These are phyloP conservation scores for Lepeophtheirus salmonis DNA, from an alignment of 1,140 invertebrate genomes.

Conservation along the genomic window DNA sequence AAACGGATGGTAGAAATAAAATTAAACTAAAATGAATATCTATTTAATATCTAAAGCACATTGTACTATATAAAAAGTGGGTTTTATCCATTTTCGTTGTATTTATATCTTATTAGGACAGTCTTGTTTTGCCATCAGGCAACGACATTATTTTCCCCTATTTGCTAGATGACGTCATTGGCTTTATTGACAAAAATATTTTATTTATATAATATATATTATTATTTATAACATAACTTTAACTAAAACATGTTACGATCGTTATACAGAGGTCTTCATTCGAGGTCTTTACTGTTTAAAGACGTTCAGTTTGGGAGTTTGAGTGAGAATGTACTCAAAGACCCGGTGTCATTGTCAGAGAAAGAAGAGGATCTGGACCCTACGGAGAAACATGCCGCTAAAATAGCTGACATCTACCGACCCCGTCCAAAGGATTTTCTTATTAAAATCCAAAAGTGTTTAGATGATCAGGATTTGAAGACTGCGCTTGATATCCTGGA, in stretches of 20 bases:
- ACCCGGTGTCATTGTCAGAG: neutral
- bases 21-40: too few species aligned
- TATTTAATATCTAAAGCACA: too few species aligned
- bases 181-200: too few species aligned
- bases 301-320: neutral
- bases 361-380: neutral
- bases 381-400: neutral
- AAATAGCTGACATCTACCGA: neutral
- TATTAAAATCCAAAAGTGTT: neutral
- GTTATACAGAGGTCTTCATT: neutral
- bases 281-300: neutral
- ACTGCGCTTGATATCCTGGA: conserved; percentile 7
- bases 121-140: too few species aligned
- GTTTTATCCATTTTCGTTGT: too few species aligned
- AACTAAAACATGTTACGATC: neutral
- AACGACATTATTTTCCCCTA: too few species aligned
- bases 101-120: too few species aligned
- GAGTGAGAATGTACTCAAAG: neutral
- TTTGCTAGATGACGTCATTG: neutral
- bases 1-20: too few species aligned
- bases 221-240: too few species aligned
- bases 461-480: neutral
- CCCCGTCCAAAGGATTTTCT: neutral
- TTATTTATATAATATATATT: too few species aligned
- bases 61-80: too few species aligned